These are phyloP conservation scores for Premnoplex brunnescens DNA, from an alignment of 2,797 vertebrate genomes.

Conservation along the genomic window DNA sequence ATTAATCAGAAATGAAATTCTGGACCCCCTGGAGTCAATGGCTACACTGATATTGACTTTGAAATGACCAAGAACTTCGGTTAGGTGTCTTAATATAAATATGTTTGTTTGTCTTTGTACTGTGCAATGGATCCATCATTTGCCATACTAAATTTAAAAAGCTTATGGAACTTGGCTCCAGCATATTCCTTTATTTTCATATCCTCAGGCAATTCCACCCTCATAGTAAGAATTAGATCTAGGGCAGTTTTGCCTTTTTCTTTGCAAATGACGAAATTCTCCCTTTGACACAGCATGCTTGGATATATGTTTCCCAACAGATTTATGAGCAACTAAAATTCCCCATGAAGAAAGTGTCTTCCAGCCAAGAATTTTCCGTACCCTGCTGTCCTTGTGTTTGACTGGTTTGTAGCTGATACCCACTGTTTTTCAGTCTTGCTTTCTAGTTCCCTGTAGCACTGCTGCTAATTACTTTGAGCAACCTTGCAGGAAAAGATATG, in stretches of 20 bases:
- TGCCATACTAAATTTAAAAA: background rate
- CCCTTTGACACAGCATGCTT: conserved; percentile 30
- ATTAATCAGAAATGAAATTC: background rate
- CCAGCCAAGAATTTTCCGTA: conserved; percentile 53
- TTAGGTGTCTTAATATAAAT: background rate
- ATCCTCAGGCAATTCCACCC: background rate
- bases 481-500: background rate
- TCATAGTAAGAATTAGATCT: conserved; percentile 19
- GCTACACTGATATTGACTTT: background rate
- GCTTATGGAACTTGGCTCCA: background rate
- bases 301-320: conserved; percentile 44
- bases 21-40: background rate
- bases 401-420: conserved; percentile 30
- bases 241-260: conserved; percentile 21
- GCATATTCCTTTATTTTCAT: conserved; percentile 5
- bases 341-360: conserved; percentile 14
- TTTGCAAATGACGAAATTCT: conserved; percentile 17
- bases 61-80: background rate
- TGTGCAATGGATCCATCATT: background rate
- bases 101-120: background rate
- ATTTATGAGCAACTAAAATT: conserved; percentile 61
- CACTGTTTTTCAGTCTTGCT: conserved; percentile 19
- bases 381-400: conserved; percentile 39
- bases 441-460: background rate
- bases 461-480: conserved; percentile 40